A percentile compares a stretch with the other conserved stretches of the same genome.
phyloP scores from a whole-genome alignment of 2,113 vertebrate genomes.

The Caretta caretta region DNA sequence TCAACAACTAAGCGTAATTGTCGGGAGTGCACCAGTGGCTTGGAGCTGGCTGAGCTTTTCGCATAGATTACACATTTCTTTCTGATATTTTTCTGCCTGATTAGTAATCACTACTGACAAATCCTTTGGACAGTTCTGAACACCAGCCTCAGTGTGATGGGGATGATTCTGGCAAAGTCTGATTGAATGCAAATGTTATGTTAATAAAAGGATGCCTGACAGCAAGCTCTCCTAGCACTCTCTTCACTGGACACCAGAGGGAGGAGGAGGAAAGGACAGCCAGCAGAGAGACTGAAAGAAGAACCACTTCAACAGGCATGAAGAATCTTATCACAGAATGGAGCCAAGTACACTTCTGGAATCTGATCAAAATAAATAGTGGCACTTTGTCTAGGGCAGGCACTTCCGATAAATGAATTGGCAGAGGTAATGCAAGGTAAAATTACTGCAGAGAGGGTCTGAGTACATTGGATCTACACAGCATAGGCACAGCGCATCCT shows the following conservation, averaged over 20 bases:
- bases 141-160: not conserved
- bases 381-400: not conserved
- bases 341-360: conserved; percentile 17
- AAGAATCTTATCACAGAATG: not conserved
- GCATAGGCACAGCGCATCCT: not conserved
- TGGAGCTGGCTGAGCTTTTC: conserved; percentile 41
- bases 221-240: conserved; percentile 34
- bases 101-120: conserved; percentile 65
- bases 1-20: conserved; percentile 35
- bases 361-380: not conserved
- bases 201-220: conserved; percentile 9
- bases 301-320: not conserved
- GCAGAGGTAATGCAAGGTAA: not conserved
- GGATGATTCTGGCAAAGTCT: not conserved
- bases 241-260: conserved; percentile 72
- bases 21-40: not conserved
- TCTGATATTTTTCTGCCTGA: conserved; percentile 66
- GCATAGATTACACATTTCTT: not conserved
- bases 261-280: conserved; percentile 60
- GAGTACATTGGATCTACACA: not conserved
- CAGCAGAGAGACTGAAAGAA: not conserved
- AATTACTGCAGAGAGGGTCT: not conserved
- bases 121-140: conserved; percentile 29
- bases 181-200: not conserved
- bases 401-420: not conserved